phyloP scores from a whole-genome alignment of 1,140 invertebrate genomes.

The Prorops nasuta region DNA sequence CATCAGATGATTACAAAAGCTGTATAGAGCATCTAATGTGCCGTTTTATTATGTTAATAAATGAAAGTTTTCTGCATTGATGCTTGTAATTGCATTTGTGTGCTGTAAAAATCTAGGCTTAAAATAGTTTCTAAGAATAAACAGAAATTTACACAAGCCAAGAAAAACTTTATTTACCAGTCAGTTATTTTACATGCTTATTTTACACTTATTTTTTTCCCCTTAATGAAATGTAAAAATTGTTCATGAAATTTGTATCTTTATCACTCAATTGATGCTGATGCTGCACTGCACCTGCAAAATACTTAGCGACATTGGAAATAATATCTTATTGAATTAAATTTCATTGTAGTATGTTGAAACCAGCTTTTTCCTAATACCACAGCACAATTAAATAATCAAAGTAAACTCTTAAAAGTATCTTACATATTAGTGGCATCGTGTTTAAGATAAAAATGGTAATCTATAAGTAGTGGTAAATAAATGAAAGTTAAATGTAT shows the following conservation, averaged over 20 bases:
- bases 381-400: constrained; percentile 32
- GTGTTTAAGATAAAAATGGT: constrained; percentile 35
- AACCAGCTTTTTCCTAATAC: constrained; percentile 29
- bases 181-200: constrained; percentile 41
- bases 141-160: no score
- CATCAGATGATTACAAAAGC: constrained; percentile 20
- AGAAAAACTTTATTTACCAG: constrained; percentile 44
- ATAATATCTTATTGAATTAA: constrained; percentile 38
- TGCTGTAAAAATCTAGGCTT: no score
- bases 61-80: constrained; percentile 11
- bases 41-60: constrained; percentile 27
- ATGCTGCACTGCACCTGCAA: constrained; percentile 53
- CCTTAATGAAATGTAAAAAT: constrained; percentile 34
- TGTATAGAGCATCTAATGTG: constrained; percentile 19
- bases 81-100: constrained; percentile 3
- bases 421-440: constrained; percentile 43
- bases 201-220: constrained; percentile 36
- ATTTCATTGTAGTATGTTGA: constrained; percentile 23
- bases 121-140: no score
- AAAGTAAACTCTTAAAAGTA: constrained; percentile 39
- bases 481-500: constrained; percentile 46
- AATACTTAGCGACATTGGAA: constrained; percentile 51
- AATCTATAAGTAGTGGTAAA: constrained; percentile 33
- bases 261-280: constrained; percentile 46
- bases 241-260: constrained; percentile 36